Percentiles rank a stretch among this genome's conserved stretches.
These are phyloP conservation scores for Oryctolagus cuniculus DNA, from an alignment of 2,113 vertebrate species.

Conservation along the genomic window DNA sequence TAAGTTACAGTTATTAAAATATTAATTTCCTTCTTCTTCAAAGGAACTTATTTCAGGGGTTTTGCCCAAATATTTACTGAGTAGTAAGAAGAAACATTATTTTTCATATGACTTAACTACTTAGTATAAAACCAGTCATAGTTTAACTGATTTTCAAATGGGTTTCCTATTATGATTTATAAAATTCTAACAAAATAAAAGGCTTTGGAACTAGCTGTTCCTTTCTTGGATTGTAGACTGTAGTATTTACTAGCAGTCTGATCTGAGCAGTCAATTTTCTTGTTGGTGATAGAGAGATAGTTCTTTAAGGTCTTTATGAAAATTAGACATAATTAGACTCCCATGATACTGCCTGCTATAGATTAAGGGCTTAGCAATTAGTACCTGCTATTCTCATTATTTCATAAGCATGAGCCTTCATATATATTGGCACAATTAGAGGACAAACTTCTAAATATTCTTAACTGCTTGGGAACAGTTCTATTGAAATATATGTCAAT, in stretches of 20 bases:
- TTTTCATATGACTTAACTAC: constrained; percentile 11
- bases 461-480: background rate
- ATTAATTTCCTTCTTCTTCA: background rate
- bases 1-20: background rate
- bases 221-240: background rate
- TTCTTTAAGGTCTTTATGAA: constrained; percentile 51
- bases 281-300: background rate
- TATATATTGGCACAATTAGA: background rate
- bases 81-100: background rate
- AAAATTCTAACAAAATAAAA: background rate
- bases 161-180: background rate
- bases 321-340: background rate
- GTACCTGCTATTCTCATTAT: background rate
- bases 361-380: constrained; percentile 25
- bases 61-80: constrained; percentile 12
- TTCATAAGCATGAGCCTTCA: background rate
- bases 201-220: background rate
- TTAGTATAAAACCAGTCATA: background rate
- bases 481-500: background rate
- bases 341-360: background rate
- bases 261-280: background rate
- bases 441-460: background rate
- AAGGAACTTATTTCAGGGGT: background rate
- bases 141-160: background rate
- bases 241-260: background rate